Evolutionary conservation across 2,797 vertebrate species (phyloP), one percentile per base, ranked within the genome.

Genomic region (Meda fulgida): DNA sequence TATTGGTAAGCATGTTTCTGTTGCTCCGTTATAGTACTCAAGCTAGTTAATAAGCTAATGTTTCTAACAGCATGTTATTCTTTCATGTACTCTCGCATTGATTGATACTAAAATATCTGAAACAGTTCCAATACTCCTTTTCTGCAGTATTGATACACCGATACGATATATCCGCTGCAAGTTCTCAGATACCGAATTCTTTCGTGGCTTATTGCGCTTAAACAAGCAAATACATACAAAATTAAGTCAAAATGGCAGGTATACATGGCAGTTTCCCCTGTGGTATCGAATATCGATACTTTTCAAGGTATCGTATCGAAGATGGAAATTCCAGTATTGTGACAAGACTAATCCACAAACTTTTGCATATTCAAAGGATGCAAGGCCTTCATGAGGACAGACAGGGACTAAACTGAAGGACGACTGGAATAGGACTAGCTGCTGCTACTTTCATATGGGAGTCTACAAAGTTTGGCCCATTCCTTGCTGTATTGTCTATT

Each of bases 1-100:
- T 65, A 65, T 65, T 65, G 77, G 77, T 60, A 78, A 78, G 36
- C 29, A 40, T 78, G 43, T 46, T 11, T 46, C 11, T 11, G 71
- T 21, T 38, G 19, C 31, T 71, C 40, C 26, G 14, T 19, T 38
- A n/a, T 18, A 43, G 23, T n/a, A 18, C 14, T 29, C 34, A 38
- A 18, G 76, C 55, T 63, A 26, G 55, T 36, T 78, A 43, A 65
- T 43, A 40, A 78, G 58, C 77, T 23, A 53, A 14, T 40, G 38
- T 65, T 63, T 63, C 8, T 16, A 60, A 36, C 36, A n/a, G 9
- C 29, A 55, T 7, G 29, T 34, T 23, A 13, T 75, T 75, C 19
- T 34, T 53, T 48, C 48, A 36, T 36, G 46, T 53, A 10, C 48
- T 75, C 29, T 48, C 5, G n/a, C 26, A 31, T 31, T 31, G 31